Conservation (phyloP, 2,113 vertebrate genomes). For the Anguilla rostrata region DNA sequence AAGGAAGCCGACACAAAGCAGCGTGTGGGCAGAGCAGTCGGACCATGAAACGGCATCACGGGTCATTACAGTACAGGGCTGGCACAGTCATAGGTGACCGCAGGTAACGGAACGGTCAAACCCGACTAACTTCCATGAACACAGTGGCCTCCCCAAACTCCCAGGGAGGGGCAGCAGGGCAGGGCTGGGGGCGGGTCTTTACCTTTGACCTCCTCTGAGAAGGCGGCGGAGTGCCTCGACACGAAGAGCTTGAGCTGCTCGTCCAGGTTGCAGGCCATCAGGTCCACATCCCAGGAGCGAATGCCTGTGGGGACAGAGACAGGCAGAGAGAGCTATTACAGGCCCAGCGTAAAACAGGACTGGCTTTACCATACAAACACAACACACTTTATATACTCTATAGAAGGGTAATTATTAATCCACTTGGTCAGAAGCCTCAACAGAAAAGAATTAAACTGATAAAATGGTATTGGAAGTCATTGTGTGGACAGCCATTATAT, state of each 20-base stretch:
- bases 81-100: neutral
- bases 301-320: constrained; percentile 65
- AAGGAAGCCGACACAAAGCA: neutral
- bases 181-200: constrained; percentile 1
- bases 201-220: constrained; percentile 87
- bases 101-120: neutral
- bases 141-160: neutral
- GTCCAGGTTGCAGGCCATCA: constrained; percentile 76
- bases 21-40: neutral
- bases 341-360: neutral
- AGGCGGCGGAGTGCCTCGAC: constrained; percentile 85
- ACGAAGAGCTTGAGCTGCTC: constrained; percentile 91
- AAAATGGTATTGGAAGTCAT: neutral
- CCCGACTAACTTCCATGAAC: no score
- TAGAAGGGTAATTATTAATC: neutral
- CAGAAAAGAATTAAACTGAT: neutral
- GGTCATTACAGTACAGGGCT: neutral
- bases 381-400: neutral
- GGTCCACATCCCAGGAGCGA: constrained; percentile 81
- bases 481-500: neutral
- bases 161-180: neutral
- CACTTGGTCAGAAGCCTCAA: neutral
- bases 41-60: neutral
- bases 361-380: neutral
- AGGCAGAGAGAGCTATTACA: neutral